These are phyloP conservation scores for Athene noctua DNA, from an alignment of 2,113 vertebrate genomes.

Conservation along the genomic window DNA sequence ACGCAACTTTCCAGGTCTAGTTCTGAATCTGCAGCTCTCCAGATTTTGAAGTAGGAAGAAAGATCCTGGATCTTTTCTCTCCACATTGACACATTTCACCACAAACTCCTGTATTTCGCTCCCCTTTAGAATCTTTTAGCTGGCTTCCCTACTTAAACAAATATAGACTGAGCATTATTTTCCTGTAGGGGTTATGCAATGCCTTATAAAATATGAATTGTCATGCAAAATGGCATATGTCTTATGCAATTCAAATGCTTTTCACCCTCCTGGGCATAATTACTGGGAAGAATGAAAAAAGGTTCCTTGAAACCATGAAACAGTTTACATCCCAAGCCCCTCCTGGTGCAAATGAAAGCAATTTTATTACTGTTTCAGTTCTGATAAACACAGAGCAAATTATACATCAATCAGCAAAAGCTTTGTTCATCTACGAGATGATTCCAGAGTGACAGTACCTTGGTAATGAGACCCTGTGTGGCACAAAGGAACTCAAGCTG, in stretches of 20 bases:
- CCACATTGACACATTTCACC: background rate
- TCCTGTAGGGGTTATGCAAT: constrained; percentile 18
- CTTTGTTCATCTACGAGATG: background rate
- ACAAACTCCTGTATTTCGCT: background rate
- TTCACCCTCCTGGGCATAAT: constrained; percentile 51
- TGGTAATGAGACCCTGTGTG: background rate
- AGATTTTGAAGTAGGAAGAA: background rate
- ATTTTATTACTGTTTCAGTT: background rate
- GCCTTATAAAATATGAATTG: constrained; percentile 25
- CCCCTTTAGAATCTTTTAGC: background rate
- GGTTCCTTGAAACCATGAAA: background rate
- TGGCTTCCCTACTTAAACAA: background rate
- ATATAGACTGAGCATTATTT: background rate
- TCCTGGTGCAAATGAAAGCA: constrained; percentile 42
- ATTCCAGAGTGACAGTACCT: background rate
- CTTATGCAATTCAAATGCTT: constrained; percentile 37
- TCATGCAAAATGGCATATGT: constrained; percentile 34
- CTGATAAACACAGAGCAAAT: background rate
- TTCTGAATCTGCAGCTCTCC: background rate
- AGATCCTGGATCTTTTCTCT: background rate
- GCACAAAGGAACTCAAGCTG: background rate
- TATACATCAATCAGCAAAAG: background rate
- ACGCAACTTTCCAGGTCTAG: background rate
- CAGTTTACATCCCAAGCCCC: constrained; percentile 2
- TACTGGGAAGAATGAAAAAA: constrained; percentile 9